phyloP scores from a whole-genome alignment of 2,888 invertebrate species.

The Mesorhabditis belari region DNA sequence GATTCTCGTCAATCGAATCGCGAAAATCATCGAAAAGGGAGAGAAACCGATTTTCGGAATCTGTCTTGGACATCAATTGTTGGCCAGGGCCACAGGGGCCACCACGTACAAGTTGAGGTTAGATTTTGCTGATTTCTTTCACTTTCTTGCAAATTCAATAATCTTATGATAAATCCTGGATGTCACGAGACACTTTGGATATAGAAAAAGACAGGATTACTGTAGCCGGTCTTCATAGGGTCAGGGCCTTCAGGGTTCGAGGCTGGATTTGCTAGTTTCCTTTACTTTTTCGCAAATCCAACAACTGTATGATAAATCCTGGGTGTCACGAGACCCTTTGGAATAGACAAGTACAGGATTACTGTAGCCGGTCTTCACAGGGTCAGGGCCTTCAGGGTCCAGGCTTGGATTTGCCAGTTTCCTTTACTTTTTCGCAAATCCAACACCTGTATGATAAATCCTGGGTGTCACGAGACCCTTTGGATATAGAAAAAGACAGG shows the following conservation, averaged over 20 bases:
- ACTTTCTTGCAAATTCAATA: too few relatives aligned
- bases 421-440: not conserved
- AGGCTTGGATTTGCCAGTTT: constrained; percentile 54
- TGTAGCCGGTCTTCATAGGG: constrained; percentile 62
- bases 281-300: too few relatives aligned
- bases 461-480: not conserved
- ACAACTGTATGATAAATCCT: too few relatives aligned
- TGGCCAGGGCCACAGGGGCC: constrained; percentile 84
- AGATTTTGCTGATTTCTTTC: too few relatives aligned
- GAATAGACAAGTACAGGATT: constrained; percentile 97
- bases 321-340: constrained; percentile 77
- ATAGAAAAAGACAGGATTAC: constrained; percentile 75
- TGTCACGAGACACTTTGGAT: constrained; percentile 96
- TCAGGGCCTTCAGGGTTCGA: too few relatives aligned
- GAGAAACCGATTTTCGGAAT: constrained; percentile 90
- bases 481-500: not conserved
- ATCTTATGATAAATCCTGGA: constrained; percentile 81
- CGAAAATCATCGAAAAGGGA: constrained; percentile 10
- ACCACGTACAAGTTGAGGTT: constrained; percentile 89
- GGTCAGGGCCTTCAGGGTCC: constrained; percentile 86
- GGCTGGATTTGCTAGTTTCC: too few relatives aligned
- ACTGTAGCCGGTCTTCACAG: constrained; percentile 83
- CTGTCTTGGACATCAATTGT: constrained; percentile 91
- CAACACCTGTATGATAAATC: not conserved
- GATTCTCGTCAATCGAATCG: constrained; percentile 67